Conservation (phyloP, 2,888 invertebrate genomes). For the Cybosia mesomella region DNA sequence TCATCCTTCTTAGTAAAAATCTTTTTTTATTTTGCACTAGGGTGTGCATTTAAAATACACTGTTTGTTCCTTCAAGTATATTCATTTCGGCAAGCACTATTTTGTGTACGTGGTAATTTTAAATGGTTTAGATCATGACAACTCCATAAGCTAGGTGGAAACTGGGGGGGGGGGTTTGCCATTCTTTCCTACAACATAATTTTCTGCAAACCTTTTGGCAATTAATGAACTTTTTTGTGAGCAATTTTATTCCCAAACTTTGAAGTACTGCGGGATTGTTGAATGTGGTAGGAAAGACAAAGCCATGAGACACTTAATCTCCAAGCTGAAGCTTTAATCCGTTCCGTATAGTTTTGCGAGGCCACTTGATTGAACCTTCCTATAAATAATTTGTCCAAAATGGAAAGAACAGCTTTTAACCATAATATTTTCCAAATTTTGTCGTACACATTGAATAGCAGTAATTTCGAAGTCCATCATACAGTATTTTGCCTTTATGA, state of each 20-base stretch:
- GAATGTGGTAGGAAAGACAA: no score
- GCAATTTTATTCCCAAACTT: constrained; percentile 23
- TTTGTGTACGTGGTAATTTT: constrained; percentile 17
- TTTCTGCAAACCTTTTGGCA: constrained; percentile 25
- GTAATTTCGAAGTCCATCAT: no score
- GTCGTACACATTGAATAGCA: no score
- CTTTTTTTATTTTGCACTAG: constrained; percentile 1
- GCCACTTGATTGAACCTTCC: constrained; percentile 29
- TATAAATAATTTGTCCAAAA: constrained; percentile 29
- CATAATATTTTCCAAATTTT: constrained; percentile 23
- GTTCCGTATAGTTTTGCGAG: constrained; percentile 29
- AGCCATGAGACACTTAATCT: constrained; percentile 26
- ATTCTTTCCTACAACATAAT: constrained; percentile 24
- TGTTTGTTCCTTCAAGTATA: constrained; percentile 16
- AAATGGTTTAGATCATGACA: constrained; percentile 20
- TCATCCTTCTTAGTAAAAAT: constrained; percentile 14
- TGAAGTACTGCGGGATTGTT: constrained; percentile 22
- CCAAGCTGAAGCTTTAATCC: constrained; percentile 23
- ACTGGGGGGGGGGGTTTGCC: constrained; percentile 20
- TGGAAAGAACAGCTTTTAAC: constrained; percentile 27
- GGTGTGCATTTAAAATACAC: constrained; percentile 16
- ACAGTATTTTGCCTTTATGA: no score
- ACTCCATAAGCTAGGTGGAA: constrained; percentile 24
- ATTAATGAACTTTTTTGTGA: constrained; percentile 12
- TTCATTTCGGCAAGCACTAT: constrained; percentile 18